phyloP scores from a whole-genome alignment of 2,797 vertebrate genomes.

The Yasuhikotakia modesta region DNA sequence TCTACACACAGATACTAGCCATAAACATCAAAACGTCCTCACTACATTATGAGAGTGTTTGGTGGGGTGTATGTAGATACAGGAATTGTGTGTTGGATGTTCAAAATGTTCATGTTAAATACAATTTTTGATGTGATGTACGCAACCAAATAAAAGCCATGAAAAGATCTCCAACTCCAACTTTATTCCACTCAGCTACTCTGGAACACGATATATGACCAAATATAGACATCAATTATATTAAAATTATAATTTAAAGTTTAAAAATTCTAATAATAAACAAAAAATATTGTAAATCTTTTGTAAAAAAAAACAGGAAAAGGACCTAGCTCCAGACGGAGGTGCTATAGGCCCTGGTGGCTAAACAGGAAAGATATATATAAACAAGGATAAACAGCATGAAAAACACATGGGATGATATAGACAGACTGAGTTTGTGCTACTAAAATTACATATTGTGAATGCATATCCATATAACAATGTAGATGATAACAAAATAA shows the following conservation, averaged over 20 bases:
- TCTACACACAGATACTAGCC: background rate
- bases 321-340: conserved; percentile 40
- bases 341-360: conserved; percentile 77
- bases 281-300: background rate
- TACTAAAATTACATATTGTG: background rate
- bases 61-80: background rate
- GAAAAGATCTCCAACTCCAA: background rate
- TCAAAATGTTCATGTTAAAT: conserved; percentile 25
- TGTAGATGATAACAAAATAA: background rate
- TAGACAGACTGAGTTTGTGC: background rate
- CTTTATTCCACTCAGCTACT: background rate
- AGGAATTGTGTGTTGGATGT: conserved; percentile 15
- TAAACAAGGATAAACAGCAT: background rate
- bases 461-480: background rate
- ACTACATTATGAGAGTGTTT: background rate
- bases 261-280: too few relatives aligned
- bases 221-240: background rate
- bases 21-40: background rate
- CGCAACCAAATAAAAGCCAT: conserved; percentile 29
- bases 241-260: too few relatives aligned
- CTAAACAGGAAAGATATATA: conserved; percentile 62
- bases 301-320: conserved; percentile 2
- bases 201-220: background rate
- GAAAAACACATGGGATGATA: background rate
- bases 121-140: conserved; percentile 2